These are phyloP conservation scores for Caenorhabditis inopinata DNA, from an alignment of 1,140 invertebrate species.

Conservation along the genomic window DNA sequence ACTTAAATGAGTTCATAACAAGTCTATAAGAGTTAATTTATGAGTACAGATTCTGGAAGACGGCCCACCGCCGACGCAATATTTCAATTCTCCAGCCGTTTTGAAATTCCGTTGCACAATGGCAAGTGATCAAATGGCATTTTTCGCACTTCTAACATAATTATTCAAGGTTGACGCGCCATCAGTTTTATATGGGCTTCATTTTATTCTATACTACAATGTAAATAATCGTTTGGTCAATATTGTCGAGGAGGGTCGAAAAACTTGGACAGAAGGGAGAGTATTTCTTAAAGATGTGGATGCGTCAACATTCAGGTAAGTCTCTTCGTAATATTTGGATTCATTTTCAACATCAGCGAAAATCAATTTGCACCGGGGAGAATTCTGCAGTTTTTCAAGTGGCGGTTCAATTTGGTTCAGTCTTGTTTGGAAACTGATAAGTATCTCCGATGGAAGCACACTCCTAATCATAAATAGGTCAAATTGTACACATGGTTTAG, in stretches of 20 bases:
- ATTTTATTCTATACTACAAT: slow-evolving; percentile 13
- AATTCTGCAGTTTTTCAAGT: slow-evolving; percentile 39
- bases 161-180: slow-evolving; percentile 26
- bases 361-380: slow-evolving; percentile 15
- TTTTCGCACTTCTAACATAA: not conserved
- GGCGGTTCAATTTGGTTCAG: slow-evolving; percentile 34
- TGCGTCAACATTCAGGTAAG: slow-evolving; percentile 32
- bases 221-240: not conserved
- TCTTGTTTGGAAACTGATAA: not conserved
- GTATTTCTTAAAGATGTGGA: slow-evolving; percentile 28
- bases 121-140: not conserved
- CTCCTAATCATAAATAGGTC: not conserved
- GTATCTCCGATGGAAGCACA: slow-evolving; percentile 34
- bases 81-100: not conserved
- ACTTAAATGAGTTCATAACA: not conserved
- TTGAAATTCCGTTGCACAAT: slow-evolving; percentile 29
- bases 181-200: not conserved
- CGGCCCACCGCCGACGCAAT: slow-evolving; percentile 9
- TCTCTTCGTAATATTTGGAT: not conserved
- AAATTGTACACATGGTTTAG: too few species aligned
- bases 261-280: slow-evolving; percentile 25
- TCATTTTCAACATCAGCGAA: not conserved
- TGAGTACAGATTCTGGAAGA: slow-evolving; percentile 17
- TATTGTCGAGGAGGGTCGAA: slow-evolving; percentile 4
- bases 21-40: not conserved